Conservation (phyloP, 2,797 vertebrate species). For the Uromys caudimaculatus region DNA sequence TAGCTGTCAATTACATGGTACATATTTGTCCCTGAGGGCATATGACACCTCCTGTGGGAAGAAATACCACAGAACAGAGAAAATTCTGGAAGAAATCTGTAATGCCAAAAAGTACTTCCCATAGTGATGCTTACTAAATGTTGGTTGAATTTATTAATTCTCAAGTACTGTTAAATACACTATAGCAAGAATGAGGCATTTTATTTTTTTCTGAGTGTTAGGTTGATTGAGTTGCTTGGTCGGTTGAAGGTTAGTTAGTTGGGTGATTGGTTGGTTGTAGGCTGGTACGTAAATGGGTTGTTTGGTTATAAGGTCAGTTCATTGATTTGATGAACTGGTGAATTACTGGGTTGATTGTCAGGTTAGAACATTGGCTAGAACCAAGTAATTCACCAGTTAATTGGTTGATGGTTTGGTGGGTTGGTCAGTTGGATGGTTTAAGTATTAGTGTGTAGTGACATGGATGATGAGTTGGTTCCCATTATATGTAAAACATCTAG, state of each 20-base stretch:
- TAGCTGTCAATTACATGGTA: background rate
- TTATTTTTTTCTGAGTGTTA: background rate
- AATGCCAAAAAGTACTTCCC: background rate
- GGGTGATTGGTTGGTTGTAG: background rate
- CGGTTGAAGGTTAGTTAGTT: background rate
- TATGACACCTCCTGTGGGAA: background rate
- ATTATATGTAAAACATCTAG: background rate
- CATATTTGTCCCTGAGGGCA: background rate
- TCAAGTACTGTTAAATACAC: background rate
- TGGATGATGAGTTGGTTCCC: background rate
- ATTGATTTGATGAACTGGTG: too few relatives aligned
- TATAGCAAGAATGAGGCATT: background rate
- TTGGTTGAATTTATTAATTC: slow-evolving; percentile 3
- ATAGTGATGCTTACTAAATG: background rate
- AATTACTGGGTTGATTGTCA: background rate
- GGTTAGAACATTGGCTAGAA: background rate
- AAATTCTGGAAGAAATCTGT: slow-evolving; percentile 4
- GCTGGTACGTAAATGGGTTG: background rate
- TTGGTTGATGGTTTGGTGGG: background rate
- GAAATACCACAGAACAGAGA: background rate
- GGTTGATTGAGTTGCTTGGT: background rate
- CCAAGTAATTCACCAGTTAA: too few relatives aligned
- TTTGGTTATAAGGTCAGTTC: background rate
- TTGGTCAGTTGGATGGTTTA: background rate
- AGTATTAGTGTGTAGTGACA: background rate